phyloP scores from a whole-genome alignment of 2,888 invertebrate genomes.

The Amphimallon solstitiale region DNA sequence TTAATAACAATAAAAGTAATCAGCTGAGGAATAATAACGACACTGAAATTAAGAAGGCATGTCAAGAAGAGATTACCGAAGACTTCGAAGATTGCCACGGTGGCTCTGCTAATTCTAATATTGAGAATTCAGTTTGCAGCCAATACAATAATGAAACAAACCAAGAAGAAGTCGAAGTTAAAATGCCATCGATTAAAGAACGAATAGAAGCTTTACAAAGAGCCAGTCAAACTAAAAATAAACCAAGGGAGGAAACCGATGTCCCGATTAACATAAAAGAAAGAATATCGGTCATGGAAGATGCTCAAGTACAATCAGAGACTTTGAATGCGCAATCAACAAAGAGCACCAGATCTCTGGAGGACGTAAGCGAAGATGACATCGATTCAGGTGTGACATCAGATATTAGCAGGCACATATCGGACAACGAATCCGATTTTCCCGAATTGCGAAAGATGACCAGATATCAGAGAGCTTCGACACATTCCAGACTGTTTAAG shows the following conservation, averaged over 20 bases:
- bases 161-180: slow-evolving; percentile 46
- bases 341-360: slow-evolving; percentile 49
- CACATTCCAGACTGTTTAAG: slow-evolving; percentile 77
- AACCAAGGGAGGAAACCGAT: slow-evolving; percentile 9
- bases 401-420: slow-evolving; percentile 74
- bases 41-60: slow-evolving; percentile 23
- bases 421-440: slow-evolving; percentile 73
- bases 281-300: slow-evolving; percentile 35
- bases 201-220: slow-evolving; percentile 58
- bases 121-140: slow-evolving; percentile 56
- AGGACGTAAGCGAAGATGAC: slow-evolving; percentile 65
- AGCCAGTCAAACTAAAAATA: slow-evolving; percentile 48
- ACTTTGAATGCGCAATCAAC: slow-evolving; percentile 34
- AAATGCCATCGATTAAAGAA: slow-evolving; percentile 58
- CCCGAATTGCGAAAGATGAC: slow-evolving; percentile 68
- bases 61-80: slow-evolving; percentile 22
- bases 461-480: slow-evolving; percentile 75
- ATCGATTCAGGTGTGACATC: slow-evolving; percentile 77
- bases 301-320: slow-evolving; percentile 19
- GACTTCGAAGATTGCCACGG: slow-evolving; percentile 27
- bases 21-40: slow-evolving; percentile 25
- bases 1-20: not conserved
- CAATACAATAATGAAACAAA: slow-evolving; percentile 42
- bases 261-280: slow-evolving; percentile 12
- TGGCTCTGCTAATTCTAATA: slow-evolving; percentile 57